phyloP scores from a whole-genome alignment of 2,113 vertebrate species.

The Axis porcinus region DNA sequence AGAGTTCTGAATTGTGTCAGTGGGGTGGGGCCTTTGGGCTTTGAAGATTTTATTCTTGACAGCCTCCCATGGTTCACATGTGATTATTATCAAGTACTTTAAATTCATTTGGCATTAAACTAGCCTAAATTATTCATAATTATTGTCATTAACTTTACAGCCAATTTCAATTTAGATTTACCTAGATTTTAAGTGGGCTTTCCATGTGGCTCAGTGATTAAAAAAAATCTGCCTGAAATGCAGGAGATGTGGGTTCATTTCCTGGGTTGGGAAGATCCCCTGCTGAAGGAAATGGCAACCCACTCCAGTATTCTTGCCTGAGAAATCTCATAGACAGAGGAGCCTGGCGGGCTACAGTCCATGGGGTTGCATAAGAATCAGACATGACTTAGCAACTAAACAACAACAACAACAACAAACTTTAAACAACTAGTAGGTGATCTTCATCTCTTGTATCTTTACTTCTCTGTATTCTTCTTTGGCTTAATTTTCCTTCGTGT shows the following conservation, averaged over 20 bases:
- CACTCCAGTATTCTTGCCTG: not conserved
- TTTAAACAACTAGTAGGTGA: not conserved
- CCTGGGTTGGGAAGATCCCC: not conserved
- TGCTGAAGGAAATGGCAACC: not conserved
- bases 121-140: not conserved
- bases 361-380: not conserved
- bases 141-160: not conserved
- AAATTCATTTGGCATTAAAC: not conserved
- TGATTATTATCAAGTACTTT: not conserved
- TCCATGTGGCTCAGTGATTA: not conserved
- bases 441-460: not conserved
- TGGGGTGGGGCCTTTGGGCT: not conserved
- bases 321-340: not conserved
- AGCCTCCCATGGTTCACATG: not conserved
- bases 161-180: not conserved
- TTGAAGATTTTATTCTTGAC: not conserved
- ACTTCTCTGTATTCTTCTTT: not conserved
- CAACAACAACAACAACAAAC: not conserved
- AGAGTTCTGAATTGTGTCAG: not conserved
- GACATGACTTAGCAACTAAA: not conserved
- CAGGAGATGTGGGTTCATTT: not conserved
- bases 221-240: not conserved
- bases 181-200: not conserved
- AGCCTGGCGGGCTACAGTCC: fast-evolving
- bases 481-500: not conserved